phyloP scores from a whole-genome alignment of 2,113 vertebrate species.

The Rhinopomastus cyanomelas region DNA sequence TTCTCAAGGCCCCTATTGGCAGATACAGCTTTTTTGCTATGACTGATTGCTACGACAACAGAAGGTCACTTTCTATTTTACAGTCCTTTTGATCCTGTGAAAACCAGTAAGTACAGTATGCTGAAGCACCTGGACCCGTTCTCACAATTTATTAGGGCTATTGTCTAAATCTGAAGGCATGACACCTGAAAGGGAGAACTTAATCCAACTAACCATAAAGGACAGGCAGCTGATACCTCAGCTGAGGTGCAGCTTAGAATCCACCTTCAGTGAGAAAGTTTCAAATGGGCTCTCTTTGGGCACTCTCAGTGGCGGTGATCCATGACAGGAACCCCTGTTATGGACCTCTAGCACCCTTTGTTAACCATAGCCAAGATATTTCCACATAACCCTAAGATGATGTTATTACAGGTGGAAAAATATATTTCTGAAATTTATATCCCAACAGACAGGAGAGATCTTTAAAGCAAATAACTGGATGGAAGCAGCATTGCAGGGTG shows the following conservation, averaged over 20 bases:
- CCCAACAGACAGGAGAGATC: not conserved
- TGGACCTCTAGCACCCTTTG: not conserved
- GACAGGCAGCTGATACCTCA: not conserved
- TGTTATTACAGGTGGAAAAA: not conserved
- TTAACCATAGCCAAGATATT: not conserved
- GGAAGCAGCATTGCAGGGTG: not conserved
- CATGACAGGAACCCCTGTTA: rapidly evolving
- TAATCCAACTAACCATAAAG: not conserved
- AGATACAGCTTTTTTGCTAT: not conserved
- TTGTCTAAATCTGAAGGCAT: not conserved
- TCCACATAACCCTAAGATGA: not conserved
- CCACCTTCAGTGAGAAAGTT: not conserved
- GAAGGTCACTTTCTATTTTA: not conserved
- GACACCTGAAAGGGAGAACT: not conserved
- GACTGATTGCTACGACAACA: not conserved
- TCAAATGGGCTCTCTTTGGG: not conserved
- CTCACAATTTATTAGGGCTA: not conserved
- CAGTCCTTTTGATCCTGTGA: not conserved
- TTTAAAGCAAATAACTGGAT: not conserved
- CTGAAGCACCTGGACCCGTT: not conserved
- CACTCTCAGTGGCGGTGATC: rapidly evolving
- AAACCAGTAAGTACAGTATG: not conserved
- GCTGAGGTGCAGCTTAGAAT: not conserved
- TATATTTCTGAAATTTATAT: not conserved
- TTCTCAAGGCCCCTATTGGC: not conserved